Evolutionary conservation across 2,797 vertebrate species (phyloP), one percentile per base, ranked within the genome.

Genomic region (Spinus pinus): DNA sequence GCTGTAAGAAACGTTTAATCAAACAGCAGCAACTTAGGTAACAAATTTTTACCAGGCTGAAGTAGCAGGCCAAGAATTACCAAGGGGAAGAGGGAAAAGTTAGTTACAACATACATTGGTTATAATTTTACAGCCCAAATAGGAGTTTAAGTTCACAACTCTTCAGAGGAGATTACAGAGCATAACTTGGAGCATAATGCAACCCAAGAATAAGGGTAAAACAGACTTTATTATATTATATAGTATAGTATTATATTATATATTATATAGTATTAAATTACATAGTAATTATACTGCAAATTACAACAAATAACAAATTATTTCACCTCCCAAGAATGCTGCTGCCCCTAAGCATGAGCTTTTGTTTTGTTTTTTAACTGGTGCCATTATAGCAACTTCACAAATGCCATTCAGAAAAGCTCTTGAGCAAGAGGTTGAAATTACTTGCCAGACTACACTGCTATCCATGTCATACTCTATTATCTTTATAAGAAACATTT

Each of bases 1-100:
- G 99, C 99, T 99, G 98, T 96, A 99, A 99, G 96, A 97, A 95
- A 78, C 23, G 85, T 97, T 91, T 97, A 83, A 72, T 70, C 61
- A 87, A 87, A 78, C 51, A 83, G 94, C 72, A 97, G 67, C 72
- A 95, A 91, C 18, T 53, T 28, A 79, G n/a, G 50, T 27, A 82
- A 61, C 87, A 75, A 88, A 72, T 79, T 60, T 84, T 91, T 95
- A 86, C 42, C 60, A 53, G 37, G 9, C 15, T 49, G 11, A 71
- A 71, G 61, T 8, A 78, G 53, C 62, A 85, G 35, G 25, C 44
- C 50, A 89, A 64, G 35, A 87, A 73, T 47, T 65, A 65, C 10
- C 42, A 65, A 42, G 5, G 1, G 2, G 14, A 8, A 31, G 3
- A 31, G 31, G 35, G 28, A 21, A 49, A 80, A 54, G 24, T 33